These are phyloP conservation scores for Sipha flava DNA, from an alignment of 1,140 invertebrate species.

Conservation along the genomic window DNA sequence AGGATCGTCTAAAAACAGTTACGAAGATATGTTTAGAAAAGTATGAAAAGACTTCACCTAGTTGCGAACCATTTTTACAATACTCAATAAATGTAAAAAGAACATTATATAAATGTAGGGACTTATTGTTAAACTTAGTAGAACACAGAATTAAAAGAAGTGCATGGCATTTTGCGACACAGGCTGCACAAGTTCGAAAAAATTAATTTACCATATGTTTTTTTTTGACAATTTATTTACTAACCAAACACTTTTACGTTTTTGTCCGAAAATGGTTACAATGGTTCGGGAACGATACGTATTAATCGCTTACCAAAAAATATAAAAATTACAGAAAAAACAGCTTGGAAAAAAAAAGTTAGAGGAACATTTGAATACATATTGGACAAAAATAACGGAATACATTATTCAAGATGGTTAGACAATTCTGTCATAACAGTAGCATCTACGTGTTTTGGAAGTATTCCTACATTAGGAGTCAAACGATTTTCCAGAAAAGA, in stretches of 20 bases:
- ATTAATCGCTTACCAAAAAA: not conserved
- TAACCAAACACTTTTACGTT: not conserved
- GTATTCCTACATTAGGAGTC: not conserved
- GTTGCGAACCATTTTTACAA: too few species aligned
- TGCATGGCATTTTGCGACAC: too few species aligned
- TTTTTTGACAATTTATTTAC: not conserved
- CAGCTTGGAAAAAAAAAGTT: too few species aligned
- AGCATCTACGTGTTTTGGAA: not conserved
- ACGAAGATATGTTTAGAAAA: too few species aligned
- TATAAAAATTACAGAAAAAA: not conserved
- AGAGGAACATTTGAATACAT: not conserved
- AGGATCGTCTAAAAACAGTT: too few species aligned
- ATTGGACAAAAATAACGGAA: not conserved
- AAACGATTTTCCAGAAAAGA: not conserved
- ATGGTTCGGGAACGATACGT: not conserved
- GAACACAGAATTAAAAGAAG: too few species aligned
- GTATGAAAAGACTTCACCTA: too few species aligned
- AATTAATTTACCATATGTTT: not conserved
- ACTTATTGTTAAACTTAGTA: too few species aligned
- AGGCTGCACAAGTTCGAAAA: too few species aligned
- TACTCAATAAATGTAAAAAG: too few species aligned
- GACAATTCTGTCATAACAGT: not conserved
- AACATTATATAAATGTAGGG: too few species aligned
- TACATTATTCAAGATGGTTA: not conserved
- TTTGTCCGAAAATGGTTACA: not conserved